Conservation (phyloP, 2,888 invertebrate species). For the Dioctria linearis region DNA sequence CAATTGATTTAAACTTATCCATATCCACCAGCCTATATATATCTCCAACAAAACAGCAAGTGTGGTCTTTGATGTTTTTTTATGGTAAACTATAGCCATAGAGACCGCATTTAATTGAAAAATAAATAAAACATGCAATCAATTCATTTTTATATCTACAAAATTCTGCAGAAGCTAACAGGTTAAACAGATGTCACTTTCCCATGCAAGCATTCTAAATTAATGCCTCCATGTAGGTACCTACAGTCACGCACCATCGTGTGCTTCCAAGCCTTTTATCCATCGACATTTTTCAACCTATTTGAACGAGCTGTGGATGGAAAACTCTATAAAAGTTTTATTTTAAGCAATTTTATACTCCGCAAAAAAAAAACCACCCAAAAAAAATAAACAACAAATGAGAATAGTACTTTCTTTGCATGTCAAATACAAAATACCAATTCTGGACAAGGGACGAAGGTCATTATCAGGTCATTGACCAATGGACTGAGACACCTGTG, state of each 20-base stretch:
- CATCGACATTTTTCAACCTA: not conserved
- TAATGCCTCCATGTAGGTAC: not conserved
- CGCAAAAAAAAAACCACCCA: not conserved
- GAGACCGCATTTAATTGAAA: too few relatives aligned
- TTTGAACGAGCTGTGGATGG: not conserved
- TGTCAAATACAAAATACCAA: conserved; percentile 11
- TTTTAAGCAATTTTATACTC: conserved; percentile 9
- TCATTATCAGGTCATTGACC: conserved; percentile 43
- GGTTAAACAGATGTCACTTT: conserved; percentile 31
- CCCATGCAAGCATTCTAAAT: not conserved
- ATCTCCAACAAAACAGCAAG: too few relatives aligned
- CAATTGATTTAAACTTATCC: too few relatives aligned
- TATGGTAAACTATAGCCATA: too few relatives aligned
- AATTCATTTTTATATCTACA: not conserved
- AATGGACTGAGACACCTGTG: conserved; percentile 24
- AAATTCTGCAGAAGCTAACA: conserved; percentile 21
- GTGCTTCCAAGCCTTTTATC: not conserved
- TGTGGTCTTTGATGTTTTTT: too few relatives aligned
- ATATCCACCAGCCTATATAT: too few relatives aligned
- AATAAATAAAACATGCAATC: too few relatives aligned
- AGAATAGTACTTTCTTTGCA: not conserved
- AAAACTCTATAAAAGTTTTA: conserved; percentile 25
- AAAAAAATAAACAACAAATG: conserved; percentile 17
- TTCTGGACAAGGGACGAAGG: not conserved
- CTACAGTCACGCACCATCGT: conserved; percentile 25